Base-by-base conservation (phyloP, 2,113 vertebrate species). In the Clarias macrocephalus region DNA sequence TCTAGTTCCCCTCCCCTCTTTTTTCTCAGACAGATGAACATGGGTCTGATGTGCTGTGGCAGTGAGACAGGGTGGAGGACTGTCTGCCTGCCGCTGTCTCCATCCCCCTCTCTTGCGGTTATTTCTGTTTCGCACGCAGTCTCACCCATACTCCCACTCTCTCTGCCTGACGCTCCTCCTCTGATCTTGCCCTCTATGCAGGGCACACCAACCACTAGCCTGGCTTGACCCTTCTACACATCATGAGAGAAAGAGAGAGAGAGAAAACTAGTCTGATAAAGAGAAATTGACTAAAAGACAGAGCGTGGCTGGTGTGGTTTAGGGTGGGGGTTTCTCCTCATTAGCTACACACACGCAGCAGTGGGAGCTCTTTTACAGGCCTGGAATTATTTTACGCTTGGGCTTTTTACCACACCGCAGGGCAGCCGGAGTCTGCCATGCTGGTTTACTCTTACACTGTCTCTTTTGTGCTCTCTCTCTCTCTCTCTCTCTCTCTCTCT, bases 331-430 rank as follows among this genome's bases (percentile, higher is more conserved):
- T 63, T 85, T 87, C 86, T 87, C 10, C 81, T 93, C 91, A 93
- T 93, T 93, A 94, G 88, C 86, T 91, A 90, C 73, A 88, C 86
- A 92, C 91, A 90, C 88, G 89, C 81, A 87, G 70, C 86, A 87
- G 72, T 87, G 86, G 81, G 62, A 79, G 70, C 62, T 92, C 48
- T 94, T 72, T 93, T 92, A 93, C 89, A 91, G 90, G 91, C 66
- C 91, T 86, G 92, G 90, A 86, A 92, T 93, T 89, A 89, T 94
- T 93, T 93, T 92, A 93, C 87, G 91, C 91, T 84, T 90, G 85
- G 91, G 52, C 88, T 89, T 91, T 92, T 89, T 80, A 91, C 82
- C 76, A 80, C 91, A 93, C 93, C 91, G 37, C 91, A 91, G 89
- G 87, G 88, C 84, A 88, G 91, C 93, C 93, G 88, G 87, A 89